Base-by-base conservation (phyloP, 2,888 invertebrate genomes). In the Crematogaster levior region DNA sequence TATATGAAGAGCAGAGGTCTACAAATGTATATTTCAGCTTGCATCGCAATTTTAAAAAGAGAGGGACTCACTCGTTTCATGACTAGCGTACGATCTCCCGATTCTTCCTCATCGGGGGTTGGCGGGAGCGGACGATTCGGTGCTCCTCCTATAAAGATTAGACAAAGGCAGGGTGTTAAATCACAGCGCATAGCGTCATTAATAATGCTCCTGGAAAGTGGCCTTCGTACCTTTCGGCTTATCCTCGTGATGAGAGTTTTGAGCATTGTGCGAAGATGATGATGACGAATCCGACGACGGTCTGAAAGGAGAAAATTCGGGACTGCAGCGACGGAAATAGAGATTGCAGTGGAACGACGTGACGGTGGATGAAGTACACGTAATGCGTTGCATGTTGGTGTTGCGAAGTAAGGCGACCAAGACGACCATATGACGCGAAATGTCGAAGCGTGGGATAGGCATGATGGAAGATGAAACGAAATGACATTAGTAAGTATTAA, bases 51-150 rank as follows among this genome's bases (percentile, higher is more conserved):
- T 51, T 61, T 37, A n/a, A 46, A 10, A 34, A 21, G 51, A 46
- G 60, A 58, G 82, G 58, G 89, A 96, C 98, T 97, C 95, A 98
- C 98, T 97, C 98, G 96, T 95, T 98, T 97, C 96, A 98, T 97
- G 93, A 98, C 98, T 95, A 99, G 96, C 82, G 98, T 99, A 93
- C 98, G 96, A 95, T 98, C 98, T 81, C 97, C 97, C 91, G 96
- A 95, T 95, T 97, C 97, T 94, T 98, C 98, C 93, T 99, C 98
- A 94, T 98, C 98, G 56, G 99, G 99, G 74, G 99, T 99, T 72
- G 99, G 99, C 81, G 99, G 99, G 92, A 99, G 96, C 74, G 99
- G 99, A 90, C 98, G 96, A 94, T 98, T 98, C 84, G 98, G 98
- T 90, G 98, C 97, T 79, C 97, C 97, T 82, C 97, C 97, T 89